Base-by-base conservation (phyloP, 53 echinoderm and acorn worm genomes). In the Arbacia lixula region DNA sequence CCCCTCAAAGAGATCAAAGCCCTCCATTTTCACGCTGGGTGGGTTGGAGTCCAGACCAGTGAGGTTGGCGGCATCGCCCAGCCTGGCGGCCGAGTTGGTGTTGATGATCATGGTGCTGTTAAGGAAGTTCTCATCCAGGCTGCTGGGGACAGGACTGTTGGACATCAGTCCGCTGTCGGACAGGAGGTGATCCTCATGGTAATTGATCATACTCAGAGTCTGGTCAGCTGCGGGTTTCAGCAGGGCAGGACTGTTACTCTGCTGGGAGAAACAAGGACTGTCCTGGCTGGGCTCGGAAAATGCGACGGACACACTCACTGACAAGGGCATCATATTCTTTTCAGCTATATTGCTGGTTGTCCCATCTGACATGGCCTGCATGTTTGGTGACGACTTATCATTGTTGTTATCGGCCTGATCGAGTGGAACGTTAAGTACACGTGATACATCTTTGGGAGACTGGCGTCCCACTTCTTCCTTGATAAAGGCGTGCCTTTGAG, bases 231-330 rank as follows among this genome's bases (percentile, higher is more conserved):
- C 83, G 27, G 94, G 89, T 82, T 92, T 88, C 25, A 89, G 87
- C 40, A 99, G 85, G 17, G 99, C 92, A 2, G 99, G 99, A 73
- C 94, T 99, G 76, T 92, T 95, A 66, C 99, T 95, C 73, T 95
- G 90, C 22, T 89, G 92, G 30, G 94, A 92, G 39, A 93, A 43
- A 1, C 91, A 86, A 22, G 98, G 99, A 52, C 94, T 94, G 62
- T 94, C 99, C 63, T 99, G 99, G 63, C 89, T 87, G 2, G 86
- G 89, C 53, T 99, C 99, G 30, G 92, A 77, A 66, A 92, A 88
- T 21, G 92, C 86, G 41, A 92, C 84, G 51, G 94, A 89, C 21
- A 94, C 90, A 60, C 81, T 99, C 41, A 92, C 99, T 17, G 99
- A 89, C 57, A 99, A 64, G 11, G 99, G 92, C 86, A 91, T 83